Base-by-base conservation (phyloP, 2,113 vertebrate genomes). In the Sceloporus tristichus region DNA sequence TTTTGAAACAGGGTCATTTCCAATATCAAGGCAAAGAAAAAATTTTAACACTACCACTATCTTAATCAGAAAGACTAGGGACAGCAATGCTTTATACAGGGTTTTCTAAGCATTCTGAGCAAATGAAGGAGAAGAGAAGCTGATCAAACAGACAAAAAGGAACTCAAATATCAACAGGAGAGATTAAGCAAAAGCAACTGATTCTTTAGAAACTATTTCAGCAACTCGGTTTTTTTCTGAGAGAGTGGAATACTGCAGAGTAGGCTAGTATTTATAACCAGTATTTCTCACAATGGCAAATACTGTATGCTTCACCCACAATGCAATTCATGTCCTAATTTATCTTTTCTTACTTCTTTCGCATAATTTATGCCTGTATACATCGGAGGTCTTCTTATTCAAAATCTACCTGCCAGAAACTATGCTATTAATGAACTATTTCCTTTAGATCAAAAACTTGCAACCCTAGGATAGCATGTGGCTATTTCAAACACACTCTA, bases 1-100 rank as follows among this genome's bases (percentile, higher is more conserved):
- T 90, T 90, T 76, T 83, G 75, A 90, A 87, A 29, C 56, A 89
- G 75, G 11, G 2, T 48, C 21, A 38, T 87, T 90, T 29, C 27
- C 0, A 34, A 25, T 76, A 84, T 83, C 75, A 81, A 7, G 34
- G 90, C 66, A 82, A 54, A 71, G 19, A 34, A 59, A 59, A 9
- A 6, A 65, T 79, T 88, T 14, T n/a, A 42, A 78, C 23, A 14
- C 9, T n/a, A 66, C 2, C 62, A 53, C 40, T 16, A 13, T 53
- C 53, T 48, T 23, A 34, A 78, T 34, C 53, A 38, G 27, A 71
- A 71, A 85, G 71, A 23, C 21, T 4, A 27, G 13, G 71, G 23
- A 74, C 34, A 73, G 53, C 18, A 10, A 9, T 6, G 10, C 53
- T 59, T 34, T 25, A 77, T 8, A 48, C 77, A 56, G 42, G 25